Base-by-base conservation (phyloP, 64 coral and sea anemone genomes). In the Catalaphyllia jardinei region DNA sequence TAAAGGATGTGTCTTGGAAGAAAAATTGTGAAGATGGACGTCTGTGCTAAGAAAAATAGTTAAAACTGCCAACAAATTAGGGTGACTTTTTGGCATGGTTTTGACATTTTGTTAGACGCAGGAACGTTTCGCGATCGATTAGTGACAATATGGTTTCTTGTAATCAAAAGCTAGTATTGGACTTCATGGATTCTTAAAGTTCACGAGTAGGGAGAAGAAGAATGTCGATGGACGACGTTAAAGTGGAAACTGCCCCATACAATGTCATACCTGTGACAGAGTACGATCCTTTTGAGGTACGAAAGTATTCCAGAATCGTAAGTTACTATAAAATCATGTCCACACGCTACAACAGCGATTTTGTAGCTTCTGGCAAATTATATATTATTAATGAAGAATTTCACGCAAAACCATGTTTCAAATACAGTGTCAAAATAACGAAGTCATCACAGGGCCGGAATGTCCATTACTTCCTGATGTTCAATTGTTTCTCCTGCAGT, bases 271-370 rank as follows among this genome's bases (percentile, higher is more conserved):
- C 94, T 54, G 87, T 95, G n/a, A 99, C 88, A 22, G 93, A 95
- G 22, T 99, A 99, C 31, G 97, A 99, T 92, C 97, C 97, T 29
- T 99, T 99, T 88, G 97, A 99, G 97, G 97, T 99, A 75, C 49
- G 93, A 86, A 87, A 46, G 35, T 67, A 20, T 55, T 6, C n/a
- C 20, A 55, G 4, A 28, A 27, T 31, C 49, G 18, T 75, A 20
- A 75, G 35, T 39, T 75, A 57, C 54, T 57, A 69, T 52, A 55
- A 79, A 31, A 8, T 60, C 27, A 80, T 61, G 28, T 80, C 39
- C 52, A 80, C 27, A 31, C 24, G 14, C 55, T 79, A 28, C n/a
- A 31, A 61, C 18, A 80, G 27, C 16, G 55, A 80, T 85, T 85
- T 35, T 31, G 13, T 71, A 29, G 81, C 62, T 85, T 25, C 62